Evolutionary conservation across 2,113 vertebrate species (phyloP), one percentile per base, ranked within the genome.

Genomic region (Salvelinus fontinalis): DNA sequence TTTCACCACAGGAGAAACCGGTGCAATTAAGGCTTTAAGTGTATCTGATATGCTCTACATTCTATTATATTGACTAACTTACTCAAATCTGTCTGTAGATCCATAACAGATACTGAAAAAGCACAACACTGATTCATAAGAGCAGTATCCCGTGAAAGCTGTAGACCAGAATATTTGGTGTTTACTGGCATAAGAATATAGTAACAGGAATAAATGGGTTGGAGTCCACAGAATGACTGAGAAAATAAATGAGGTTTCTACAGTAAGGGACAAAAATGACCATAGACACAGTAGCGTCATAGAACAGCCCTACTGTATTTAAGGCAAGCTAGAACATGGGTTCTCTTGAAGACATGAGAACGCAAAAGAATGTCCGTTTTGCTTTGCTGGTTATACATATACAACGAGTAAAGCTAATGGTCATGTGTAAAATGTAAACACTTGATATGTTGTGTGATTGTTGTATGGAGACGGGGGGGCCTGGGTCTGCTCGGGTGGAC

Each of bases 371-470:
- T 39, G 66, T 18, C 18, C 18, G 31, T 68, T 7, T 68, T 20
- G 31, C 29, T 20, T 68, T 39, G 6, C 31, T 39, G 27, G 65
- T 29, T 18, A 44, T n/a, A 29, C 65, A 34, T 20, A 68, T 20
- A 31, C 29, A 20, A 18, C 22, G 7, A 11, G 18, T 20, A 20
- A 68, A 20, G 13, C n/a, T 44, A 49, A 75, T 51, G 68, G 49
- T 64, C 44, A 67, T 48, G 73, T 54, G 73, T 57, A 67, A 94
- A 86, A 90, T 93, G 94, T 95, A 95, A 96, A 96, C 94, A 87
- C 82, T 89, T 89, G 92, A 92, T 89, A 90, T 88, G 90, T 83
- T 89, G 62, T 62, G 27, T 88, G 51, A 68, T 39, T 68, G 67
- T 49, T 49, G 24, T 57, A 49, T 57, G 76, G 12, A 24, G 39